Conservation (phyloP, 2,888 invertebrate species). For the Agonopterix subpropinquella region DNA sequence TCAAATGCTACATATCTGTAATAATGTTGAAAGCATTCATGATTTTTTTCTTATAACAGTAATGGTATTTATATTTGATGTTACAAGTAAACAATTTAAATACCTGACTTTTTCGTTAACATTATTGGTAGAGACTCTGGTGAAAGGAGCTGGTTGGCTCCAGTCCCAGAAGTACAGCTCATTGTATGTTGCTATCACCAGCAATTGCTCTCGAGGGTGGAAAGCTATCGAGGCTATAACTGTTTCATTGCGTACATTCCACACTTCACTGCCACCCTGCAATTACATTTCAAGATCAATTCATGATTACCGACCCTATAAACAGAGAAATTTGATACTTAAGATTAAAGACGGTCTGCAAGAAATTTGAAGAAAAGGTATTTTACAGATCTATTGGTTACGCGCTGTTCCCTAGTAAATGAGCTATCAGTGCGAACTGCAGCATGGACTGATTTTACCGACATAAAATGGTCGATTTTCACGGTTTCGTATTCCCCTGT, state of each 20-base stretch:
- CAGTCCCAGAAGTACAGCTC: slow-evolving; percentile 94
- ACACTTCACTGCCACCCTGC: slow-evolving; percentile 90
- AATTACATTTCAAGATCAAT: slow-evolving; percentile 5
- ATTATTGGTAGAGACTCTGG: slow-evolving; percentile 83
- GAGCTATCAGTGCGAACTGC: too few relatives aligned
- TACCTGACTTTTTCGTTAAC: slow-evolving; percentile 89
- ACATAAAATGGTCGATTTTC: too few relatives aligned
- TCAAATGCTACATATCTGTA: slow-evolving; percentile 90
- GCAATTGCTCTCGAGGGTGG: slow-evolving; percentile 86
- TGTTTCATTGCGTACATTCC: slow-evolving; percentile 83
- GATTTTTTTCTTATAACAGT: too few relatives aligned
- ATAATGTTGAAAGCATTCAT: slow-evolving; percentile 15
- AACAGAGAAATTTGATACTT: too few relatives aligned
- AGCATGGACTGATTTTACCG: too few relatives aligned
- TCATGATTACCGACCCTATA: too few relatives aligned
- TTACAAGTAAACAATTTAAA: slow-evolving; percentile 18
- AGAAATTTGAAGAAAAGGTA: too few relatives aligned
- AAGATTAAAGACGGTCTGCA: too few relatives aligned
- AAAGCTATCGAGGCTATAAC: slow-evolving; percentile 91
- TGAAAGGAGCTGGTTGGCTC: slow-evolving; percentile 85
- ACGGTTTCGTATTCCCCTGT: too few relatives aligned
- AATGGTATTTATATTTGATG: too few relatives aligned
- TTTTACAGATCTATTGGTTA: too few relatives aligned
- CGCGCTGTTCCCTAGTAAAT: too few relatives aligned
- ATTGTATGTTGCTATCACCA: slow-evolving; percentile 91